Percentiles rank a stretch among this genome's conserved stretches.
Evolutionary conservation across 37 sponge, comb jelly and placozoan species (phyloP).

Genomic region (Agelas oroides): DNA sequence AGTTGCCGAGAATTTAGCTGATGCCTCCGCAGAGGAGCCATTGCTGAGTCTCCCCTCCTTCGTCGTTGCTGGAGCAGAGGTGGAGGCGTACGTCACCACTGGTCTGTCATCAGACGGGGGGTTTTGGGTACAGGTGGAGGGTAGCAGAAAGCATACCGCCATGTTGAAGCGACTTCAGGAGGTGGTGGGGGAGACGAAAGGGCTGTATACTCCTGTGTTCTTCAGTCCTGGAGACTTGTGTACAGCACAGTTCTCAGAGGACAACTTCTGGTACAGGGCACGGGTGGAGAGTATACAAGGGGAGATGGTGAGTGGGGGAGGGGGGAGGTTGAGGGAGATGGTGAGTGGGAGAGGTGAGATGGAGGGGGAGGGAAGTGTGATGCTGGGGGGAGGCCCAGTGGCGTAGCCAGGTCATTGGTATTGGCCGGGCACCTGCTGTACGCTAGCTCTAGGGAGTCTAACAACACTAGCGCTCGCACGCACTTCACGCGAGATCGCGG

Average conservation of each 20-base stretch:
- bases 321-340: neutral
- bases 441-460: no score
- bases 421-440: no score
- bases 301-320: neutral
- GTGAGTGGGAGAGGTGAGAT: no score
- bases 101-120: constrained; percentile 1
- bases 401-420: no score
- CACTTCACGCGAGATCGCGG: no score
- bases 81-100: neutral
- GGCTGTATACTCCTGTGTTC: constrained; percentile 18
- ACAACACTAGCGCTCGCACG: no score
- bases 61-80: neutral
- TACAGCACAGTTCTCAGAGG: constrained; percentile 33
- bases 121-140: constrained; percentile 24
- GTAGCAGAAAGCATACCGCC: neutral
- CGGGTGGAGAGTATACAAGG: constrained; percentile 1
- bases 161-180: constrained; percentile 19
- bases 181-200: neutral
- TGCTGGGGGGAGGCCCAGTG: no score
- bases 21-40: no score
- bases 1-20: no score
- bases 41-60: no score
- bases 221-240: constrained; percentile 48
- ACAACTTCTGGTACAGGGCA: constrained; percentile 30
- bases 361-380: no score